Conservation (phyloP, 1,140 invertebrate species). For the Rhyzopertha dominica region DNA sequence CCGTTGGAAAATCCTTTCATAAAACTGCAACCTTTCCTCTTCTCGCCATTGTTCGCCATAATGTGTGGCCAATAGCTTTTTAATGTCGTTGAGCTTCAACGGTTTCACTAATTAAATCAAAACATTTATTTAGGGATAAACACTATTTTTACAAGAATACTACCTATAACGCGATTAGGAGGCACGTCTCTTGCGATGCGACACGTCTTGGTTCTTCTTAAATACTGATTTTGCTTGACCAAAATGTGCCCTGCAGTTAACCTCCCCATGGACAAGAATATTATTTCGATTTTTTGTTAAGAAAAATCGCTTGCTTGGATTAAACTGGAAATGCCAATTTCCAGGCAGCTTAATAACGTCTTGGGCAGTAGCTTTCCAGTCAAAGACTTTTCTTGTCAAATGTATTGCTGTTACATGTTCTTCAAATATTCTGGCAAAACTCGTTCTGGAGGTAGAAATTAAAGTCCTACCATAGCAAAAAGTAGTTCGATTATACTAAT, state of each 20-base stretch:
- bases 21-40: too few species aligned
- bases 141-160: too few species aligned
- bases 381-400: too few species aligned
- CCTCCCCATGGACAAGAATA: slow-evolving; percentile 6
- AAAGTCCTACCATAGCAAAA: slow-evolving; percentile 8
- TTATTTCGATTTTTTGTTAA: slow-evolving; percentile 10
- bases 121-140: too few species aligned
- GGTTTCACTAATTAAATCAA: too few species aligned
- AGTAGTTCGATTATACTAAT: slow-evolving; percentile 7
- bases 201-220: slow-evolving; percentile 7
- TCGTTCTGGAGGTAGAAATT: slow-evolving; percentile 5
- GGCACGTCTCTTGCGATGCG: background rate
- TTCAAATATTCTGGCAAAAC: slow-evolving; percentile 13
- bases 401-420: too few species aligned
- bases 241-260: background rate
- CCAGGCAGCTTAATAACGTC: slow-evolving; percentile 8
- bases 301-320: slow-evolving; percentile 9
- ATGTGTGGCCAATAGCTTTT: too few species aligned
- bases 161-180: background rate
- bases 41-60: too few species aligned
- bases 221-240: slow-evolving; percentile 5
- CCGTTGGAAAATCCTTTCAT: too few species aligned
- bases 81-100: too few species aligned
- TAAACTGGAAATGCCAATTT: slow-evolving; percentile 14
- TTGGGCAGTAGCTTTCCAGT: slow-evolving; percentile 10